Conservation (phyloP, 2,888 invertebrate species). For the Amblyteles armatorius region DNA sequence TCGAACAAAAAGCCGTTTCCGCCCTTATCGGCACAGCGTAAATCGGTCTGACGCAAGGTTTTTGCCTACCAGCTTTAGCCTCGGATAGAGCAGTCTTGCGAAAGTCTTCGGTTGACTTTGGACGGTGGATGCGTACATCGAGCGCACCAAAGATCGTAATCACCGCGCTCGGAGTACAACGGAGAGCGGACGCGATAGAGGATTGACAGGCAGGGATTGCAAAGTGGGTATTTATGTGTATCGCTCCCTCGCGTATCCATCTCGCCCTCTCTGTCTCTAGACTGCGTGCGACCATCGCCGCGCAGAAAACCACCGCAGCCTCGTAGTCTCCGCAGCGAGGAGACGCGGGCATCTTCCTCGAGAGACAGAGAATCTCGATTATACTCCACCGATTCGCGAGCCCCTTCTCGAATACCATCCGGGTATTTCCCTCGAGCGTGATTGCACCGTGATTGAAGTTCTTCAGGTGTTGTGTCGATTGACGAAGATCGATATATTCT, state of each 20-base stretch:
- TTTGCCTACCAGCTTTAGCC: background rate
- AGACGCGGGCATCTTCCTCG: slow-evolving; percentile 11
- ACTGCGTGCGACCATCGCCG: slow-evolving; percentile 7
- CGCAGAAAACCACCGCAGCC: background rate
- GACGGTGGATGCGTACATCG: slow-evolving; percentile 19
- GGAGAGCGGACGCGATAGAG: slow-evolving; percentile 4
- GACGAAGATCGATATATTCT: slow-evolving; percentile 68
- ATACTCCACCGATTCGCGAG: slow-evolving; percentile 33
- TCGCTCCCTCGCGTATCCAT: slow-evolving; percentile 48
- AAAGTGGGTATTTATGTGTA: slow-evolving; percentile 61
- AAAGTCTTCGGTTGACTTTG: slow-evolving; percentile 21
- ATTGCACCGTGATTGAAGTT: slow-evolving; percentile 66
- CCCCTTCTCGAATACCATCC: slow-evolving; percentile 26
- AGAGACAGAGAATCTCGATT: slow-evolving; percentile 37
- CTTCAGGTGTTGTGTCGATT: slow-evolving; percentile 60
- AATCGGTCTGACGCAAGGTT: background rate
- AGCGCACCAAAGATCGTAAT: slow-evolving; percentile 44
- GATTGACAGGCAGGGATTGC: slow-evolving; percentile 53
- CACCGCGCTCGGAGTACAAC: slow-evolving; percentile 35
- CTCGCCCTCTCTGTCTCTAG: background rate
- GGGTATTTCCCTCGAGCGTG: slow-evolving; percentile 64
- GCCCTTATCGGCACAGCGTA: background rate
- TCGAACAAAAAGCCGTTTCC: background rate
- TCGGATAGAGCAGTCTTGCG: slow-evolving; percentile 8
- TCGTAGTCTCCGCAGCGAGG: background rate